These are phyloP conservation scores for Petrocephalus zakoni DNA, from an alignment of 2,113 vertebrate genomes.

Conservation along the genomic window DNA sequence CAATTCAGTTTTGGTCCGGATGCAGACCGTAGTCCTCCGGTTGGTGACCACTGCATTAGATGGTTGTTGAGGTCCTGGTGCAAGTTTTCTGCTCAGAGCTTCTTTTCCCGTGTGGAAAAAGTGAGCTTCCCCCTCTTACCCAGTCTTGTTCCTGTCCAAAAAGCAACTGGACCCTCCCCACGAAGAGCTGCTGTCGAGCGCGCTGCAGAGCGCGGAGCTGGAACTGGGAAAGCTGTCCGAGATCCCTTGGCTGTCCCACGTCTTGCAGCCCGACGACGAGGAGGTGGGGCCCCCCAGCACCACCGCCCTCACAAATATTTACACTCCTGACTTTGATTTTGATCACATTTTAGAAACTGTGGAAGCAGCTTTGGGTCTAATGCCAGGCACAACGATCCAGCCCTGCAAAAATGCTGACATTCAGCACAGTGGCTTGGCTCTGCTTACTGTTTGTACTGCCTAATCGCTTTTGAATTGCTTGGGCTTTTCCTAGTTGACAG, in stretches of 20 bases:
- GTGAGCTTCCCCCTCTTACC: not conserved
- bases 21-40: not conserved
- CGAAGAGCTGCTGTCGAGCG: conserved; percentile 79
- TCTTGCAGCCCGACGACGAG: conserved; percentile 86
- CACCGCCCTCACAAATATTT: not conserved
- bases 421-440: not conserved
- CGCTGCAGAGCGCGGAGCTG: conserved; percentile 78
- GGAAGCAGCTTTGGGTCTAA: not conserved
- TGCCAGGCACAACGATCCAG: not conserved
- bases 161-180: conserved; percentile 89
- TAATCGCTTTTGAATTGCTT: not conserved
- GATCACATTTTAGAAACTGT: not conserved
- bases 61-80: not conserved
- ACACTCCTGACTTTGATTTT: not conserved
- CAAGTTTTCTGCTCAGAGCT: not conserved
- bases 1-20: not conserved
- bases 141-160: conserved; percentile 1
- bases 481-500: not conserved
- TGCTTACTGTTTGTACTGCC: not conserved
- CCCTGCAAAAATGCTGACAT: not conserved
- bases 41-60: not conserved
- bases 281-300: conserved; percentile 67
- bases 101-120: not conserved
- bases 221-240: conserved; percentile 85
- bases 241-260: conserved; percentile 89